Evolutionary conservation across 1,140 invertebrate species (phyloP).

Genomic region (Philaenus spumarius): DNA sequence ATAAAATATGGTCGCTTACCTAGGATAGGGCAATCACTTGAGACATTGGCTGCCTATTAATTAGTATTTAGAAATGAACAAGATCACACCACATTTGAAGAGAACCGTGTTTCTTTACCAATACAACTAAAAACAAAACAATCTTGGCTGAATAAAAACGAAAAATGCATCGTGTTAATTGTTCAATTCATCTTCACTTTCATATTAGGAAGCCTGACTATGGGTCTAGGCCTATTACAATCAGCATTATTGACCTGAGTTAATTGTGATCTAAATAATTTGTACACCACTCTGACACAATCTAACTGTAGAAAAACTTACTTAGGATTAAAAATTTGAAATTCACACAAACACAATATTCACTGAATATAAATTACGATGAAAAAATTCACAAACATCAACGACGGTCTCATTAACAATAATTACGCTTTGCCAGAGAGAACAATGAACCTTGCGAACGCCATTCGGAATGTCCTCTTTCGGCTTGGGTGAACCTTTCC

Average conservation of each 20-base stretch:
- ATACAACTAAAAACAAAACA: too few relatives aligned
- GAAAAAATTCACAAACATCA: too few relatives aligned
- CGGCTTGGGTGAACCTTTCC: conserved; percentile 36
- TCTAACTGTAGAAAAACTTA: neutral
- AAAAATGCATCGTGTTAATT: too few relatives aligned
- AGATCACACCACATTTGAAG: neutral
- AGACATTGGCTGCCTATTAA: neutral
- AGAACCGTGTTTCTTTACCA: too few relatives aligned
- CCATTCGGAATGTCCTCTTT: conserved; percentile 38
- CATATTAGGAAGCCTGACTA: neutral
- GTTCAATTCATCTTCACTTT: too few relatives aligned
- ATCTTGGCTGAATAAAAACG: too few relatives aligned
- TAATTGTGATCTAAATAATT: conserved; percentile 29
- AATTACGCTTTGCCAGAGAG: conserved; percentile 30
- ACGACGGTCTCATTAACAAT: conserved; percentile 16
- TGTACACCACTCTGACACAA: conserved; percentile 15
- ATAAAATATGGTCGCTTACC: conserved; percentile 4
- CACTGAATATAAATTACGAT: too few relatives aligned
- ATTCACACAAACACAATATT: too few relatives aligned
- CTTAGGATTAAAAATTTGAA: too few relatives aligned
- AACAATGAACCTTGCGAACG: conserved; percentile 40
- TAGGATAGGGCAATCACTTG: neutral
- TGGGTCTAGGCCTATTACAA: conserved; percentile 20
- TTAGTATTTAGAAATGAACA: neutral
- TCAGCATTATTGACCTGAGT: conserved; percentile 31